A percentile compares a stretch with the other conserved stretches of the same genome.
These are phyloP conservation scores for Pristionchus japonicus DNA, from an alignment of 2,888 invertebrate genomes.

Conservation along the genomic window DNA sequence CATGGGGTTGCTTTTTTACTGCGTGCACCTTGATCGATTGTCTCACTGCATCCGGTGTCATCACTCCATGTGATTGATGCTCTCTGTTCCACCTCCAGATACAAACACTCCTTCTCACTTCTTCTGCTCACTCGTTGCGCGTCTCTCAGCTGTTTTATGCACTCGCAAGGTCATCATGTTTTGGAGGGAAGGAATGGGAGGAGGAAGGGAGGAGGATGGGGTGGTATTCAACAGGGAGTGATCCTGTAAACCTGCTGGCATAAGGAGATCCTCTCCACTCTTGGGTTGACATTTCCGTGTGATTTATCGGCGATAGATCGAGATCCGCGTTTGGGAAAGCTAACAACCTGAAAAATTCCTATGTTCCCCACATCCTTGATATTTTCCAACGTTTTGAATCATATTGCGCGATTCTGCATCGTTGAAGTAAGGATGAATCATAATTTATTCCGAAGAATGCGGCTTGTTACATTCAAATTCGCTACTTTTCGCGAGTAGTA, in stretches of 20 bases:
- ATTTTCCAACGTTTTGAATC: too few relatives aligned
- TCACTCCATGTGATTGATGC: not conserved
- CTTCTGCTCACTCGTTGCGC: not conserved
- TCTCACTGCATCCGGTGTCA: not conserved
- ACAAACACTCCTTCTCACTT: not conserved
- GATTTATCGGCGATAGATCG: not conserved
- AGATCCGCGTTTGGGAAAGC: not conserved
- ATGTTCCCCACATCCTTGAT: too few relatives aligned
- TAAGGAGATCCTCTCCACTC: not conserved
- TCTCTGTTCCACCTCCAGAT: not conserved
- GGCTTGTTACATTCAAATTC: not conserved
- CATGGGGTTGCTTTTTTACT: too few relatives aligned
- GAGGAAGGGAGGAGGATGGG: not conserved
- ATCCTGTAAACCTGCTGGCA: constrained; percentile 3
- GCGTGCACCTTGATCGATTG: too few relatives aligned
- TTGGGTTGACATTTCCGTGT: not conserved
- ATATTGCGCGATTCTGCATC: not conserved
- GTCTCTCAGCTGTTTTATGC: not conserved
- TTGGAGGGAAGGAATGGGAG: not conserved
- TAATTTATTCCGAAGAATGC: not conserved
- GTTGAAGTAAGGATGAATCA: not conserved
- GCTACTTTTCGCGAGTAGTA: not conserved
- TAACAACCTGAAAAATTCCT: too few relatives aligned
- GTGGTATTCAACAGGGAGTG: not conserved
- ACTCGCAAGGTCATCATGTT: not conserved